Evolutionary conservation across 2,797 vertebrate genomes (phyloP).

Genomic region (Limnodromus scolopaceus): DNA sequence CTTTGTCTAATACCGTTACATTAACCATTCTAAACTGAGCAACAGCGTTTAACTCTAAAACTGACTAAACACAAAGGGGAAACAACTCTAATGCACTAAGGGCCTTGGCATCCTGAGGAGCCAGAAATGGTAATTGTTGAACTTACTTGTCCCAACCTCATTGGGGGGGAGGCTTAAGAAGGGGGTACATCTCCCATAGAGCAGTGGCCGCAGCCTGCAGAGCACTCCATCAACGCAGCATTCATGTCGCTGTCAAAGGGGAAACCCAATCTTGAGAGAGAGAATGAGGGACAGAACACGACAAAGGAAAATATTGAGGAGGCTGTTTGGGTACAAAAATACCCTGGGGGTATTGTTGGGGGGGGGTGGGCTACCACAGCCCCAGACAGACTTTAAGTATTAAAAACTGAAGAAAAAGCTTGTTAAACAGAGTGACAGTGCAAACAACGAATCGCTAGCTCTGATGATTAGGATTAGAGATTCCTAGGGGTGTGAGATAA

Average conservation of each 20-base stretch:
- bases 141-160: background rate
- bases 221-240: background rate
- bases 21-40: background rate
- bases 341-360: background rate
- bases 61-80: background rate
- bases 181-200: fast-evolving
- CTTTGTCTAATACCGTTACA: background rate
- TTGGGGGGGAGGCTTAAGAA: background rate
- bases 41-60: background rate
- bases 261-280: background rate
- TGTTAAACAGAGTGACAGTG: background rate
- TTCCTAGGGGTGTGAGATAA: background rate
- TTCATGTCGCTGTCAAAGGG: background rate
- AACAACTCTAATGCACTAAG: background rate
- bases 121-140: background rate
- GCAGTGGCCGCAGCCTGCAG: background rate
- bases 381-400: background rate
- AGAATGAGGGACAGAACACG: background rate
- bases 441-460: background rate
- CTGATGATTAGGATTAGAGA: background rate
- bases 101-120: background rate
- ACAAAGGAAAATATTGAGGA: background rate
- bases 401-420: background rate
- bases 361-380: background rate
- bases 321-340: background rate